Percentiles rank a stretch among this genome's conserved stretches.
Conservation (phyloP, 1,140 invertebrate species). For the Drosophila willistoni region DNA sequence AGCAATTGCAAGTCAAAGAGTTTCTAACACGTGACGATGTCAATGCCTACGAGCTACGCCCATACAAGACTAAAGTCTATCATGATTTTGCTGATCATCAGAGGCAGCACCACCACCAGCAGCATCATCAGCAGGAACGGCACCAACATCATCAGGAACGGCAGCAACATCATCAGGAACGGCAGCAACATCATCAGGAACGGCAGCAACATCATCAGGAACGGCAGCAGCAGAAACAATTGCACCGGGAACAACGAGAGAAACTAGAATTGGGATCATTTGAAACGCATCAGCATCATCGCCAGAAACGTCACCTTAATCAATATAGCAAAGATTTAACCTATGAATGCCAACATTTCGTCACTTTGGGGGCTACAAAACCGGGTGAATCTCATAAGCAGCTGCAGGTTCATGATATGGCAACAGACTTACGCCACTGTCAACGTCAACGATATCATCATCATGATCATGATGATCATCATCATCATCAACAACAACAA, state of each 20-base stretch:
- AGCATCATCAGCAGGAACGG: too few species aligned
- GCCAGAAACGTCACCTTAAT: neutral
- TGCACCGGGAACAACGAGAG: neutral
- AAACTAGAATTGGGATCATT: neutral
- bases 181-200: neutral
- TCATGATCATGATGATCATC: neutral
- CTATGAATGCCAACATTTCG: constrained; percentile 1
- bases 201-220: neutral
- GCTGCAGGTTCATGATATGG: neutral
- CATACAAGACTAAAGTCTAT: constrained; percentile 45
- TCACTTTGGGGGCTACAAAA: neutral
- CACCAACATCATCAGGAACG: neutral
- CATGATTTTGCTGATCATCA: neutral
- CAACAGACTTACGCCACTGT: neutral
- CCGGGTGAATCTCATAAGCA: neutral
- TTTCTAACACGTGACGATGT: constrained; percentile 59
- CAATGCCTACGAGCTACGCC: constrained; percentile 54
- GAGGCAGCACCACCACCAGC: neutral
- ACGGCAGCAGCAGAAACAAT: too few species aligned
- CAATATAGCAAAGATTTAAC: neutral
- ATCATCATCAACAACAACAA: neutral
- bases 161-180: too few species aligned
- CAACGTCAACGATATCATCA: neutral
- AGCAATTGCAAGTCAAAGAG: constrained; percentile 49
- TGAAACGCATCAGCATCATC: neutral